Evolutionary conservation across 1,140 invertebrate species (phyloP).

Genomic region (Wiebesia pumilae): DNA sequence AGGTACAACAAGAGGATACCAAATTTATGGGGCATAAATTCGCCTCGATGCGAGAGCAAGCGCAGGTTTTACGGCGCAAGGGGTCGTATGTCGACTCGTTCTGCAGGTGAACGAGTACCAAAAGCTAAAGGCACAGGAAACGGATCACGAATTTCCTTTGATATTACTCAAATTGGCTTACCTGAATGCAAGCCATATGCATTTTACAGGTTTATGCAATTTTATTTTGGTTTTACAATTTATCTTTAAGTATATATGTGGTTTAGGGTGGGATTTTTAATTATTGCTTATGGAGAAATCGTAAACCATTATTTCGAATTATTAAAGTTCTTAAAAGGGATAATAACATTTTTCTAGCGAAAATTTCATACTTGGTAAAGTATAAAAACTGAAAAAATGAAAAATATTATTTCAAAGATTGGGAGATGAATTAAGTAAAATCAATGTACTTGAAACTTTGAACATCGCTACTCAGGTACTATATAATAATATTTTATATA

Average conservation of each 20-base stretch:
- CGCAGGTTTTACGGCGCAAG: slow-evolving; percentile 65
- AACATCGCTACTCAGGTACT: too few species aligned
- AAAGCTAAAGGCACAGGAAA: background rate
- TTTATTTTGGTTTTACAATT: background rate
- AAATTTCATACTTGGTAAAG: background rate
- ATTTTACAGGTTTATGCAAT: background rate
- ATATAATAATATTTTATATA: too few species aligned
- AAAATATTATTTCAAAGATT: background rate
- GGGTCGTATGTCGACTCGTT: slow-evolving; percentile 32
- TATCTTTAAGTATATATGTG: background rate
- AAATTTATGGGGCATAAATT: slow-evolving; percentile 73
- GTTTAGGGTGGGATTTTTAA: background rate
- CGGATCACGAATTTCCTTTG: slow-evolving; percentile 31
- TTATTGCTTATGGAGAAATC: background rate
- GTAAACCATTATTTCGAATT: background rate
- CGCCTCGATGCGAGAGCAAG: slow-evolving; percentile 52
- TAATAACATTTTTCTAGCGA: background rate
- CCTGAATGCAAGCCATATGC: background rate
- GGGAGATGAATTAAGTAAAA: background rate
- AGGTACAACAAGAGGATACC: slow-evolving; percentile 60
- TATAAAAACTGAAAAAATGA: background rate
- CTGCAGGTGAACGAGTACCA: slow-evolving; percentile 40
- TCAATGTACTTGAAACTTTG: background rate
- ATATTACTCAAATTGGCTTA: background rate
- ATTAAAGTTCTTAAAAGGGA: background rate